Percentiles rank a stretch among this genome's conserved stretches.
phyloP scores from a whole-genome alignment of 2,113 vertebrate genomes.

The Epinephelus moara region DNA sequence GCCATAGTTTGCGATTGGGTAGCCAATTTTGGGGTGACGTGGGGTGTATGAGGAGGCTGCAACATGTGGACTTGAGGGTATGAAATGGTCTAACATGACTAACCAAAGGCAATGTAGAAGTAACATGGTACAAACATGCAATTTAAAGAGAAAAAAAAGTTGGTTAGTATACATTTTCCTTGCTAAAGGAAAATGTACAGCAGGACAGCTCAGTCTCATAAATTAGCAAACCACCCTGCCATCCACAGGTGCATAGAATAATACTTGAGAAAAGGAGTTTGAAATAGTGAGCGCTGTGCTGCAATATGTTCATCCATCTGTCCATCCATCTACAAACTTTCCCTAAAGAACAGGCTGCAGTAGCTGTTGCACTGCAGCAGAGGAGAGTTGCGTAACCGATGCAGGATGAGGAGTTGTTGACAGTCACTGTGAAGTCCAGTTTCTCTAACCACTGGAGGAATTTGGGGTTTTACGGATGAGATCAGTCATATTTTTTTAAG shows the following conservation, averaged over 20 bases:
- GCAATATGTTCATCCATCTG: constrained; percentile 9
- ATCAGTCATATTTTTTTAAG: neutral
- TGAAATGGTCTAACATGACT: no score
- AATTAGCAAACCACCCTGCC: neutral
- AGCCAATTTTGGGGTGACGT: no score
- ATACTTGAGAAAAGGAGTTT: neutral
- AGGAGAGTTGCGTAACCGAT: constrained; percentile 31
- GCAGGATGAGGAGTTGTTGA: neutral
- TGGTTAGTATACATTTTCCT: neutral
- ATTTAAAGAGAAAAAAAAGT: neutral
- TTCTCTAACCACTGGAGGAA: neutral
- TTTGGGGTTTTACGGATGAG: neutral
- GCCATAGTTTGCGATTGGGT: no score
- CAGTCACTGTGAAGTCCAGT: neutral
- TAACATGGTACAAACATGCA: neutral
- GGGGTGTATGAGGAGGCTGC: no score
- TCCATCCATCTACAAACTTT: neutral
- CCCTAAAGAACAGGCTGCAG: neutral
- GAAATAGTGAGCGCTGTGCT: neutral
- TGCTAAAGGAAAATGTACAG: neutral
- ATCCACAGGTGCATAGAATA: neutral
- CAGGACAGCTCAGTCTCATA: neutral
- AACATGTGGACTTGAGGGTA: no score
- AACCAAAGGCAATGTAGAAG: no score
- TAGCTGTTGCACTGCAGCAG: constrained; percentile 3